Evolutionary conservation across 2,888 invertebrate species (phyloP), one percentile per base, ranked within the genome.

Genomic region (Drosophila niveifrons): DNA sequence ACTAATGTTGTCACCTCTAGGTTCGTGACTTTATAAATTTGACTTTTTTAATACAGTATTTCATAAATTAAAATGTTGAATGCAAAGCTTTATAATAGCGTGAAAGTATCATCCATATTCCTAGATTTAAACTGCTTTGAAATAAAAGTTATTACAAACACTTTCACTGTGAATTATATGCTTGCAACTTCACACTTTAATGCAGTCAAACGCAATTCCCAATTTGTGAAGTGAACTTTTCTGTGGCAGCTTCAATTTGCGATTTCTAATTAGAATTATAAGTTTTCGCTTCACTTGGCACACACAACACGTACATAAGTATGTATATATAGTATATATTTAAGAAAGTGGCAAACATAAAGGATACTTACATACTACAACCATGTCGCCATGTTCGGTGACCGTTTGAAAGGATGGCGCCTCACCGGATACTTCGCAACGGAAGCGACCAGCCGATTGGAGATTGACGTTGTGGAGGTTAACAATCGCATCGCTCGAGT

Each of bases 381-480:
- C 93, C 95, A 95, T 95, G 86, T 94, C 94, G 76, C 94, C 94
- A 86, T 94, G 94, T 88, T 95, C 95, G 48, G 94, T 94, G 79
- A 95, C 95, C 59, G 95, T 95, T 91, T 95, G 94, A 91, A 95
- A 95, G 73, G 94, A 94, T 50, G 95, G 95, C 50, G 95, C 95
- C 90, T 95, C 95, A 43, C 95, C 95, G 62, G 95, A 95, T 77
- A 95, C 95, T 90, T 95, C 95, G 90, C 95, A 95, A 72, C 95
- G 93, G 92, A 95, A 95, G 68, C 94, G 92, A 55, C 95, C 95
- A 47, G 94, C 93, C 72, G 95, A 94, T 78, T 94, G 93, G 66
- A 95, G 93, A 90, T 95, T 94, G 83, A 96, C 95, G 75, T 94
- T 93, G 84, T 94, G 94, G 81, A 96, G 92, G 75, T 94, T 94